These are phyloP conservation scores for Hirundichthys speculiger DNA, from an alignment of 2,113 vertebrate genomes.

Conservation along the genomic window DNA sequence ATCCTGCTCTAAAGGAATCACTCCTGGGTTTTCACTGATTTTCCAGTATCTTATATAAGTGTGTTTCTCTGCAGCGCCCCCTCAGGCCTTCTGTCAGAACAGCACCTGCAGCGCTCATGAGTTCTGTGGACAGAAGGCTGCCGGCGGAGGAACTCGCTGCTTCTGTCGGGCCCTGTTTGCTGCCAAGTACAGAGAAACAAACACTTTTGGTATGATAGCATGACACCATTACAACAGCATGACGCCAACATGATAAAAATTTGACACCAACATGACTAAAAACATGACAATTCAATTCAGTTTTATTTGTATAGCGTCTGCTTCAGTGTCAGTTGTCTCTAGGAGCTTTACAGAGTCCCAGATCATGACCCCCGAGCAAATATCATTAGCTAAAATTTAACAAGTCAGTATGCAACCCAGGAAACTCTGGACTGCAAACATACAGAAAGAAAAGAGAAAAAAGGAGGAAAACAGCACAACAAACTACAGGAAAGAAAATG, in stretches of 20 bases:
- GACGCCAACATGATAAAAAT: neutral
- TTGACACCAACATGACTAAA: neutral
- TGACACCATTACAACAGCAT: neutral
- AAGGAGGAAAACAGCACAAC: no score
- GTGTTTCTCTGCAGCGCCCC: neutral
- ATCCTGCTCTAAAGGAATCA: neutral
- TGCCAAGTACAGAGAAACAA: conserved; percentile 7
- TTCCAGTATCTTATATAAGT: neutral
- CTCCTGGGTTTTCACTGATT: neutral
- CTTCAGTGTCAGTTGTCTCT: no score
- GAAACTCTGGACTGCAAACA: neutral
- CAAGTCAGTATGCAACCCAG: neutral
- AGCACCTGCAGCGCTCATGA: conserved; percentile 37
- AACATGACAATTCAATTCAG: neutral
- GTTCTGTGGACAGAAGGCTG: conserved; percentile 27
- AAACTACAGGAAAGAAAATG: no score
- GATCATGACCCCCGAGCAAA: no score
- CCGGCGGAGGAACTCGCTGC: conserved; percentile 2
- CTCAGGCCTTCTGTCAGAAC: conserved; percentile 22
- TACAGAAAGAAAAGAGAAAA: neutral
- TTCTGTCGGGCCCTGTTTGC: conserved; percentile 37
- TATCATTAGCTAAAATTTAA: no score
- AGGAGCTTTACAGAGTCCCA: no score
- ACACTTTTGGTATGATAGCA: conserved; percentile 10
- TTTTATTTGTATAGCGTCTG: no score